A percentile compares a stretch with the other conserved stretches of the same genome.
Conservation (phyloP, 2,113 vertebrate species). For the Mormyrus lacerda region DNA sequence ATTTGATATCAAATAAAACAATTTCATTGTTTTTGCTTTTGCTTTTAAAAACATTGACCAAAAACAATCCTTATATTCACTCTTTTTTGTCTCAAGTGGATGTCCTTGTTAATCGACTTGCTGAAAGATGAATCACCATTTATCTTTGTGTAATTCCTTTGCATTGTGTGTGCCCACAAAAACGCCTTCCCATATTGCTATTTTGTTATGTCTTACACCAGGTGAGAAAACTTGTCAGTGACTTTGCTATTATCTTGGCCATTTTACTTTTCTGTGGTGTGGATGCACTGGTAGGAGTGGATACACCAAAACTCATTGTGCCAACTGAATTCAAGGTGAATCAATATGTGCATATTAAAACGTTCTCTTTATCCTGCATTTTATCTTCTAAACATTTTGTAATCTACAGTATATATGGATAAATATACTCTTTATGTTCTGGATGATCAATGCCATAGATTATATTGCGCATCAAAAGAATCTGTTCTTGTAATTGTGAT, state of each 20-base stretch:
- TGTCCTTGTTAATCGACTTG: background rate
- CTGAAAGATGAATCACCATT: background rate
- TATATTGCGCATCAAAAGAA: background rate
- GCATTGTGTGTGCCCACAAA: background rate
- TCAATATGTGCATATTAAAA: background rate
- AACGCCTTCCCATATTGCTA: background rate
- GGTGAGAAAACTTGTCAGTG: conserved; percentile 96
- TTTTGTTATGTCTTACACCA: conserved; percentile 37
- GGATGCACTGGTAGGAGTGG: conserved; percentile 86
- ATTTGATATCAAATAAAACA: background rate
- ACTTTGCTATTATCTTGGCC: conserved; percentile 94
- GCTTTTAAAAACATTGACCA: background rate
- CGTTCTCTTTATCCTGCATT: background rate
- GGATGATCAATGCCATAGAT: background rate
- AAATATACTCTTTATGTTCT: background rate
- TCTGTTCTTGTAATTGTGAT: background rate
- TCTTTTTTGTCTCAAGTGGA: background rate
- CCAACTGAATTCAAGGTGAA: conserved; percentile 94
- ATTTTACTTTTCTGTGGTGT: conserved; percentile 92
- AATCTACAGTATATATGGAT: background rate
- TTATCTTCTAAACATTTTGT: background rate
- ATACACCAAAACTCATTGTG: conserved; percentile 94
- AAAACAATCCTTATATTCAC: background rate
- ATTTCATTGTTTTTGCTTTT: no score
- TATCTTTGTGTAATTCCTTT: background rate